These are phyloP conservation scores for Azemiops feae DNA, from an alignment of 2,113 vertebrate species.

Conservation along the genomic window DNA sequence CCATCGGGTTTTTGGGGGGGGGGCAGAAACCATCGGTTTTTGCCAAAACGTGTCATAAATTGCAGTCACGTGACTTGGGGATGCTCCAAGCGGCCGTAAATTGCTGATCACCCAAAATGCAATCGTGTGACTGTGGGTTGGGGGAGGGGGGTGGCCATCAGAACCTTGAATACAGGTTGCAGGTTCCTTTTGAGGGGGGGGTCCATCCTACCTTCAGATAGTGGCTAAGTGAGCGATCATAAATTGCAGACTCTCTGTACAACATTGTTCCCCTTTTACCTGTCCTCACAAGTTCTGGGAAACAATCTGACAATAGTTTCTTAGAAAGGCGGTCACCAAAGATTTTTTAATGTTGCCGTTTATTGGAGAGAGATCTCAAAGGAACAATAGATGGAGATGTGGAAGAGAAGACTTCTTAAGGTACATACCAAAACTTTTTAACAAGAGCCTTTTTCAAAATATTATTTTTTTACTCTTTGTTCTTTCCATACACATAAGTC, in stretches of 20 bases:
- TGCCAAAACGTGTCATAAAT: neutral
- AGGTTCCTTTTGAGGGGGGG: neutral
- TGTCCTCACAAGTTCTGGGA: neutral
- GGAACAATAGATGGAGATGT: neutral
- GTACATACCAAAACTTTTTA: neutral
- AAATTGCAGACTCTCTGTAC: neutral
- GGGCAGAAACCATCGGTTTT: no score
- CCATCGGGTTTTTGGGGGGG: no score
- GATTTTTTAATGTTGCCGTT: neutral
- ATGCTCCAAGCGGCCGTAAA: neutral
- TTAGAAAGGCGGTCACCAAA: neutral
- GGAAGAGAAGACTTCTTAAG: neutral
- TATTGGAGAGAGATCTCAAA: neutral
- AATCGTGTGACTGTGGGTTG: neutral
- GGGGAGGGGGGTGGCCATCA: rapidly evolving
- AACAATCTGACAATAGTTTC: neutral
- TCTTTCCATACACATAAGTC: neutral
- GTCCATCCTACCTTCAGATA: neutral
- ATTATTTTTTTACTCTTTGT: neutral
- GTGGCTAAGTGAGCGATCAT: neutral
- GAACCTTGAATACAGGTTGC: neutral
- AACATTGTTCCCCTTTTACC: neutral
- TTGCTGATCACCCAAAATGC: neutral
- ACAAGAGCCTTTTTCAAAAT: neutral
- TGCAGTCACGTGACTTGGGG: neutral